phyloP scores from a whole-genome alignment of 2,113 vertebrate genomes.

The Neolamprologus hecqui region DNA sequence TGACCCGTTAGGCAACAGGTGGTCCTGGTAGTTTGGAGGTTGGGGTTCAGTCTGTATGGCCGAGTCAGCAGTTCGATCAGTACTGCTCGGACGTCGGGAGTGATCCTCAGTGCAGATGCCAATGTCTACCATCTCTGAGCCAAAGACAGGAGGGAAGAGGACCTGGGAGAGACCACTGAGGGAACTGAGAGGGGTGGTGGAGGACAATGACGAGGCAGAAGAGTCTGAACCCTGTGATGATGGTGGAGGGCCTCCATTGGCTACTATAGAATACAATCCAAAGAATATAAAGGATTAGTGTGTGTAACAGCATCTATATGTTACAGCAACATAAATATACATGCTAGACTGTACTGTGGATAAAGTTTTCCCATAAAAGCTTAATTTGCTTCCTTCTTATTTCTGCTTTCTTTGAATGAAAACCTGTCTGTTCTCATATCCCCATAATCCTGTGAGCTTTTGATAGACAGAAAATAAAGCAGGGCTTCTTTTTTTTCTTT shows the following conservation, averaged over 20 bases:
- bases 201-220: constrained; percentile 86
- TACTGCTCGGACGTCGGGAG: constrained; percentile 2
- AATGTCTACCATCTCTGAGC: constrained; percentile 74
- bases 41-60: constrained; percentile 87
- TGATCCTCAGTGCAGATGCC: constrained; percentile 79
- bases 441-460: constrained; percentile 15
- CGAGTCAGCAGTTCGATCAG: constrained; percentile 73
- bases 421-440: neutral
- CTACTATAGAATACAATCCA: constrained; percentile 69
- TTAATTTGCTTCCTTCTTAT: neutral
- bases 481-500: neutral
- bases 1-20: neutral
- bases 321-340: neutral
- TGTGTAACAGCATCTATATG: neutral
- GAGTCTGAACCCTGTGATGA: constrained; percentile 84
- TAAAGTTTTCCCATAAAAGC: neutral
- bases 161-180: constrained; percentile 76
- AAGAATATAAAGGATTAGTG: neutral
- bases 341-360: neutral
- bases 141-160: constrained; percentile 67
- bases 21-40: neutral
- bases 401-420: neutral
- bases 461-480: neutral
- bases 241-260: constrained; percentile 76
- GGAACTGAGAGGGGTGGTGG: constrained; percentile 76